Percentiles rank a stretch among this genome's conserved stretches.
These are phyloP conservation scores for Deilephila elpenor DNA, from an alignment of 2,888 invertebrate genomes.

Conservation along the genomic window DNA sequence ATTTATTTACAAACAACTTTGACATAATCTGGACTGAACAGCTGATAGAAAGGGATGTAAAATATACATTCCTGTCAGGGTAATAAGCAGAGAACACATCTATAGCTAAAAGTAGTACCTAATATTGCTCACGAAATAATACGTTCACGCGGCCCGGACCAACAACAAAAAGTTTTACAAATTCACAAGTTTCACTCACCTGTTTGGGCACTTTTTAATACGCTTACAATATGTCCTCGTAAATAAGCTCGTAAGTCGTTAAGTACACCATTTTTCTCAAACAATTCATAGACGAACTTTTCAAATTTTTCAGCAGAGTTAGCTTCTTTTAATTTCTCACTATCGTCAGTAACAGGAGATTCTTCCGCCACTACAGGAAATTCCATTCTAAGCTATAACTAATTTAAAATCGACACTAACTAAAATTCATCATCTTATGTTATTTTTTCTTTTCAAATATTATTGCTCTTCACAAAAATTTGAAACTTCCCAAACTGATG, in stretches of 20 bases:
- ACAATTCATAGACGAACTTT: constrained; percentile 82
- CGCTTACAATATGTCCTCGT: constrained; percentile 84
- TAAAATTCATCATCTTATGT: constrained; percentile 46
- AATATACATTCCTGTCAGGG: not conserved
- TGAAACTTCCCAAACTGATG: constrained; percentile 71
- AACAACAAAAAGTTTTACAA: not conserved
- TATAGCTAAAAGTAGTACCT: not conserved
- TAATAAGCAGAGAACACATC: not conserved
- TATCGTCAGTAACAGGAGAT: constrained; percentile 39
- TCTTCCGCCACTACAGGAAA: constrained; percentile 33
- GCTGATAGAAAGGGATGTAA: not conserved
- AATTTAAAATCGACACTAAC: constrained; percentile 33
- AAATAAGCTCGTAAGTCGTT: constrained; percentile 85
- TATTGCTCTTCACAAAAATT: constrained; percentile 62
- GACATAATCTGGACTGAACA: not conserved
- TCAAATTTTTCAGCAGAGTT: constrained; percentile 82
- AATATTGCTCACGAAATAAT: not conserved
- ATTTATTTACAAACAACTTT: not conserved
- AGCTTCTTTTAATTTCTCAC: constrained; percentile 44
- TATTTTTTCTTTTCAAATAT: constrained; percentile 44
- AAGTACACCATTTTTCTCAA: constrained; percentile 86
- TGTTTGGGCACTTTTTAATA: constrained; percentile 79
- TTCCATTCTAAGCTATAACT: constrained; percentile 58
- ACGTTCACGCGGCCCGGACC: not conserved
- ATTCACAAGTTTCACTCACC: constrained; percentile 48